Evolutionary conservation across 2,888 invertebrate species (phyloP).

Genomic region (Megaustenia siamemsis): DNA sequence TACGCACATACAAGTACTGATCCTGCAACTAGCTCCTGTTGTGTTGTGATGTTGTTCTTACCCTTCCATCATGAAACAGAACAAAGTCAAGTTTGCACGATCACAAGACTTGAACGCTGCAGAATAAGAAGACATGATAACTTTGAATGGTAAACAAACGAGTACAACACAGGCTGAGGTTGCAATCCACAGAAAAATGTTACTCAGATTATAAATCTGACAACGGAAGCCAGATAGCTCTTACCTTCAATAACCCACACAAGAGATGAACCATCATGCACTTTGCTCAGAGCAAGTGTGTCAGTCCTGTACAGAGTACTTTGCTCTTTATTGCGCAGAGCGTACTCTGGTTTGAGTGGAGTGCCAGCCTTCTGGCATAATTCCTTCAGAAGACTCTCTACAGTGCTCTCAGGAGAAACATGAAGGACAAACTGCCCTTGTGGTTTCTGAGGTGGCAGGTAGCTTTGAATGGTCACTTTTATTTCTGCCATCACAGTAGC

Average conservation of each 20-base stretch:
- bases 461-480: constrained; percentile 63
- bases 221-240: not conserved
- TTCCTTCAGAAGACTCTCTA: constrained; percentile 62
- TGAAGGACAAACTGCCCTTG: constrained; percentile 60
- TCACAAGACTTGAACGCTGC: too few species aligned
- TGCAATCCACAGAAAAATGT: too few species aligned
- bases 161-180: too few species aligned
- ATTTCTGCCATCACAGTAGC: constrained; percentile 55
- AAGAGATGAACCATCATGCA: constrained; percentile 74
- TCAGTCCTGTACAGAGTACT: constrained; percentile 68
- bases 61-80: too few species aligned
- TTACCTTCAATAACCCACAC: constrained; percentile 72
- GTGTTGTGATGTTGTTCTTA: too few species aligned
- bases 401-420: constrained; percentile 61
- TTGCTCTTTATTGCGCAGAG: constrained; percentile 67
- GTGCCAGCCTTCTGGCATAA: constrained; percentile 66
- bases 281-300: constrained; percentile 65
- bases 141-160: too few species aligned
- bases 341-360: constrained; percentile 65
- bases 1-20: too few species aligned
- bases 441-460: constrained; percentile 62
- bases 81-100: too few species aligned
- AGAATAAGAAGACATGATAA: too few species aligned
- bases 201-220: not conserved
- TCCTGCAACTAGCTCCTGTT: too few species aligned